Percentiles rank a stretch among this genome's conserved stretches.
Conservation (phyloP, 2,113 vertebrate genomes). For the Sturnus vulgaris region DNA sequence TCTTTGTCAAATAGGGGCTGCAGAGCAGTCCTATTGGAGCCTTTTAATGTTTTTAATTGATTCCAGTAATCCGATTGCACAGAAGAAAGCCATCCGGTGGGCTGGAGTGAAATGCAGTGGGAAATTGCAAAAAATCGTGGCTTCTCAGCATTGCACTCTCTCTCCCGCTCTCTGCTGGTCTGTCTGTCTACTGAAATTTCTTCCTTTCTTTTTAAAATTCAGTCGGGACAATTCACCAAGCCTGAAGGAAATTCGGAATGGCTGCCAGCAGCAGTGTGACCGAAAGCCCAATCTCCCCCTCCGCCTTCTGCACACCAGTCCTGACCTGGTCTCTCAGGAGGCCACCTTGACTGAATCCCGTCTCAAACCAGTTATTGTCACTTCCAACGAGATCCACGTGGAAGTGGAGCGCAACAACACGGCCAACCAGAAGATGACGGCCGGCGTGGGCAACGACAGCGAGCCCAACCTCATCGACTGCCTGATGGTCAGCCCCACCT, state of each 20-base stretch:
- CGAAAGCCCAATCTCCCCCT: conserved; percentile 94
- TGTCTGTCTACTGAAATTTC: neutral
- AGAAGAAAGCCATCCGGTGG: neutral
- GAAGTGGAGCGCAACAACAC: conserved; percentile 95
- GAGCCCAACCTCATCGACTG: conserved; percentile 99
- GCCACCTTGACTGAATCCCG: conserved; percentile 77
- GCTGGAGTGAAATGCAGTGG: neutral
- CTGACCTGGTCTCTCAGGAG: conserved; percentile 83
- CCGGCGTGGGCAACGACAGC: conserved; percentile 82
- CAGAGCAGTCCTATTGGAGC: neutral
- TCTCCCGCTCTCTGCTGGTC: neutral
- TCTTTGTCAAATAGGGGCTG: neutral
- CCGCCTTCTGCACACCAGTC: conserved; percentile 85
- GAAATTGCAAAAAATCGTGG: neutral
- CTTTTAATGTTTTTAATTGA: conserved; percentile 14
- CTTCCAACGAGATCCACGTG: conserved; percentile 95
- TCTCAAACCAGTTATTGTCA: conserved; percentile 85
- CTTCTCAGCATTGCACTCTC: neutral
- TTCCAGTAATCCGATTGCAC: neutral
- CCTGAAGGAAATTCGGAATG: conserved; percentile 96
- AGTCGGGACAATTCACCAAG: conserved; percentile 98
- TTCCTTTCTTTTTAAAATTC: neutral
- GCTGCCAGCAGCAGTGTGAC: conserved; percentile 95
- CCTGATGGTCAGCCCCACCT: conserved; percentile 94
- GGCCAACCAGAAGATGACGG: conserved; percentile 85